Percentiles rank a stretch among this genome's conserved stretches.
Evolutionary conservation across 1,140 invertebrate species (phyloP).

Genomic region (Drosophila lowei): DNA sequence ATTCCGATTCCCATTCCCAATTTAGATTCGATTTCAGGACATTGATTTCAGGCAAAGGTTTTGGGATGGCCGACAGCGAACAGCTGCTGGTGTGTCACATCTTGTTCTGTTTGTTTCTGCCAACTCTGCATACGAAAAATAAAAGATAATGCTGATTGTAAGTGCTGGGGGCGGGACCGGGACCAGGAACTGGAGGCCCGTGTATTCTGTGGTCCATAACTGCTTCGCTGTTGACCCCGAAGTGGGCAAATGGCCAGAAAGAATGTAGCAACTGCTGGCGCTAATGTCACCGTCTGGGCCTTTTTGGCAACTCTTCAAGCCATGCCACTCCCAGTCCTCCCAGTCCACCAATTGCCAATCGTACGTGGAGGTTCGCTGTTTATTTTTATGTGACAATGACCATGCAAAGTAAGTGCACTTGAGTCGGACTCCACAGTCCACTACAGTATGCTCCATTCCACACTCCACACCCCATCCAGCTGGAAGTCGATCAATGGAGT

Average conservation of each 20-base stretch:
- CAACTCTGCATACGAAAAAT: slow-evolving; percentile 56
- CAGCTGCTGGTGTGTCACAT: slow-evolving; percentile 25
- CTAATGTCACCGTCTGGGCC: slow-evolving; percentile 73
- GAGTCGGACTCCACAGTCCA: slow-evolving; percentile 46
- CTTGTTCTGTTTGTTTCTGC: slow-evolving; percentile 30
- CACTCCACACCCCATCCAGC: background rate
- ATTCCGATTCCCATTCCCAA: background rate
- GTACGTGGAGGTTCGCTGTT: slow-evolving; percentile 49
- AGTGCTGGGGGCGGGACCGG: slow-evolving; percentile 24
- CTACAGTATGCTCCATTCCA: slow-evolving; percentile 39
- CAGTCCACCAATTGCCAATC: slow-evolving; percentile 23
- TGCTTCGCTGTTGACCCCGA: slow-evolving; percentile 34
- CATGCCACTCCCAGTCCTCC: slow-evolving; percentile 8
- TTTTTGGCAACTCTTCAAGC: slow-evolving; percentile 44
- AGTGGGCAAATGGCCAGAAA: slow-evolving; percentile 65
- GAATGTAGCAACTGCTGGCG: slow-evolving; percentile 41
- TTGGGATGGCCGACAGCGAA: background rate
- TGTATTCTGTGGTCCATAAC: slow-evolving; percentile 55
- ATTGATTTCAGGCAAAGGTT: slow-evolving; percentile 23
- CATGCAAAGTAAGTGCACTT: slow-evolving; percentile 80
- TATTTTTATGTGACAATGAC: slow-evolving; percentile 80
- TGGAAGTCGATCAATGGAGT: slow-evolving; percentile 7
- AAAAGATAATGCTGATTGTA: slow-evolving; percentile 75
- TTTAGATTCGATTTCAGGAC: slow-evolving; percentile 33
- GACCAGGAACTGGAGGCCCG: slow-evolving; percentile 37